A percentile compares a stretch with the other conserved stretches of the same genome.
These are phyloP conservation scores for Disparrhopalites patrizii DNA, from an alignment of 2,888 invertebrate species.

Conservation along the genomic window DNA sequence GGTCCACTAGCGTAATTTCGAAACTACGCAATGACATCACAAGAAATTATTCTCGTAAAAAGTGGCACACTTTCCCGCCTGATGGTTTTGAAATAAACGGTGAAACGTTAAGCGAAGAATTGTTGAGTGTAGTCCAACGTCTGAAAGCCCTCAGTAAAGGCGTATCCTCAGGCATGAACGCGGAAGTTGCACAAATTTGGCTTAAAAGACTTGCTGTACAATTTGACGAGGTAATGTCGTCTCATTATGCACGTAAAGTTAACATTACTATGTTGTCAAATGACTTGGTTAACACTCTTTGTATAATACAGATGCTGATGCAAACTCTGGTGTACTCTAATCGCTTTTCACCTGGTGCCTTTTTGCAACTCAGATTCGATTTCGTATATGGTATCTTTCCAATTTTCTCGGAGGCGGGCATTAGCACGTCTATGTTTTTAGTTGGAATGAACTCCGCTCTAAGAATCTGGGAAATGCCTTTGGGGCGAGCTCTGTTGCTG, in stretches of 20 bases:
- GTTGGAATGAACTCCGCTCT: conserved; percentile 36
- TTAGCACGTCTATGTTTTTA: conserved; percentile 38
- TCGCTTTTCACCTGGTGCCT: conserved; percentile 37
- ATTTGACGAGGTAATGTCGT: conserved; percentile 35
- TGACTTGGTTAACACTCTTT: neutral
- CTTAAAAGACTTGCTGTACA: conserved; percentile 39
- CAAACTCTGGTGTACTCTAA: conserved; percentile 37
- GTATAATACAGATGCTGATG: conserved; percentile 37
- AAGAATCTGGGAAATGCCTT: conserved; percentile 38
- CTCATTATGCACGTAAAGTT: neutral
- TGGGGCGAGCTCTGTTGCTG: conserved; percentile 38
- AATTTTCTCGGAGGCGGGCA: conserved; percentile 31
- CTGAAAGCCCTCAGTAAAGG: conserved; percentile 33
- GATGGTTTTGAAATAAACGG: conserved; percentile 22
- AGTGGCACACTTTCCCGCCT: conserved; percentile 41
- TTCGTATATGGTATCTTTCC: conserved; percentile 41
- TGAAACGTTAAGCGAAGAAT: conserved; percentile 26
- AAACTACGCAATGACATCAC: conserved; percentile 29
- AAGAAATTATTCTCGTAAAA: conserved; percentile 32
- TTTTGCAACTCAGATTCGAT: conserved; percentile 35
- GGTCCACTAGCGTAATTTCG: conserved; percentile 32
- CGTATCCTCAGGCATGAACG: conserved; percentile 35
- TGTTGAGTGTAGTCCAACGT: conserved; percentile 28
- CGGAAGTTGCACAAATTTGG: conserved; percentile 37
- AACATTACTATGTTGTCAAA: neutral